Percentiles rank a stretch among this genome's conserved stretches.
Conservation (phyloP, 2,113 vertebrate genomes). For the Dinomys branickii region DNA sequence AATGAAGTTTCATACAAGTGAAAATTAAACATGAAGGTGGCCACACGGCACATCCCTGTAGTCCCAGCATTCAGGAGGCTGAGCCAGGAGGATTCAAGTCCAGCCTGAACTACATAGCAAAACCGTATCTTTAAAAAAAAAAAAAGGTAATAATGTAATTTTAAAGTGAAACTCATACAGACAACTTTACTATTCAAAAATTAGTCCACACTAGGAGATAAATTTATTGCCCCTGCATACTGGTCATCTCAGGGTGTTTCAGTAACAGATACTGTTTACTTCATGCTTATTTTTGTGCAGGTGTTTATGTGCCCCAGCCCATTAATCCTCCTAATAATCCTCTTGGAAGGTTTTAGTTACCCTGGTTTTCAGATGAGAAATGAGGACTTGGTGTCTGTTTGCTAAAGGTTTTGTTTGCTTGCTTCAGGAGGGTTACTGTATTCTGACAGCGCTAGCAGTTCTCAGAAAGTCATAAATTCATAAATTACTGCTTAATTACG, state of each 20-base stretch:
- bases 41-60: neutral
- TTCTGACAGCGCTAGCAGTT: neutral
- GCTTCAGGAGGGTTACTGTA: neutral
- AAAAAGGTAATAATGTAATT: too few relatives aligned
- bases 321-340: slow-evolving; percentile 1
- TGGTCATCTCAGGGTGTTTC: slow-evolving; percentile 4
- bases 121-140: too few relatives aligned
- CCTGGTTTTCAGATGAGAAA: slow-evolving; percentile 39
- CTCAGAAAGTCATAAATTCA: neutral
- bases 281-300: slow-evolving; percentile 2
- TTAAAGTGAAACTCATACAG: too few relatives aligned
- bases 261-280: neutral
- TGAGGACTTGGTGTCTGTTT: neutral
- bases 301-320: neutral
- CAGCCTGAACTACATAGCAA: too few relatives aligned
- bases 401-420: neutral
- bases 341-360: neutral
- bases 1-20: neutral
- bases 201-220: neutral
- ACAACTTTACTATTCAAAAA: neutral
- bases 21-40: neutral
- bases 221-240: neutral
- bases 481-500: neutral
- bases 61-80: neutral
- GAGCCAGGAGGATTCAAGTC: neutral